A percentile compares a stretch with the other conserved stretches of the same genome.
Conservation (phyloP, 2,888 invertebrate genomes). For the Andrena marginata region DNA sequence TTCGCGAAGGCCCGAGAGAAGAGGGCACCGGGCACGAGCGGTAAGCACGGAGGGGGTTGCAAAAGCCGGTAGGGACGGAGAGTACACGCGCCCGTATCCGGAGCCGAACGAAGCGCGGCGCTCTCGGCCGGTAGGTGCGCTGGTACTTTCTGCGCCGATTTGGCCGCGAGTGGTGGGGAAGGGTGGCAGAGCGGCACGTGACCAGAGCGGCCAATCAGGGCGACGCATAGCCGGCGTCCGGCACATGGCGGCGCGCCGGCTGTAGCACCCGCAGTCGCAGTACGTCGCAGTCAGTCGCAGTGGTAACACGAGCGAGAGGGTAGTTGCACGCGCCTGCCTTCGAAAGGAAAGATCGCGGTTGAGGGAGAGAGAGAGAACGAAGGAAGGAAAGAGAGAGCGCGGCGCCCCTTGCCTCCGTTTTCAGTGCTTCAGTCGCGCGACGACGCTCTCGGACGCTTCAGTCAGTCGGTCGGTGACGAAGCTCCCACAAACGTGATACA, state of each 20-base stretch:
- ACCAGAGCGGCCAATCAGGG: slow-evolving; percentile 76
- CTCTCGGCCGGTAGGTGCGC: slow-evolving; percentile 77
- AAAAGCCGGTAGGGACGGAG: slow-evolving; percentile 63
- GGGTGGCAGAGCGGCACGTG: slow-evolving; percentile 78
- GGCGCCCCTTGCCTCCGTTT: slow-evolving; percentile 70
- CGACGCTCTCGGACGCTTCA: slow-evolving; percentile 72
- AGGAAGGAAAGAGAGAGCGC: slow-evolving; percentile 67
- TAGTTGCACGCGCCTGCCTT: slow-evolving; percentile 86
- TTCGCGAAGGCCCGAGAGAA: slow-evolving; percentile 68
- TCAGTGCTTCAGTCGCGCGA: slow-evolving; percentile 83
- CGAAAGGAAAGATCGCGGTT: slow-evolving; percentile 75
- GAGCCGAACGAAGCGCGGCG: slow-evolving; percentile 56
- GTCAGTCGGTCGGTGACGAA: slow-evolving; percentile 73
- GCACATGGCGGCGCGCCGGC: slow-evolving; percentile 82
- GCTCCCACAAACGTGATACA: slow-evolving; percentile 67
- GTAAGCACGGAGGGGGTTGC: slow-evolving; percentile 68
- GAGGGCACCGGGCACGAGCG: slow-evolving; percentile 44
- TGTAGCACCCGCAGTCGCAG: slow-evolving; percentile 79
- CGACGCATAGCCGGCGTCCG: slow-evolving; percentile 80
- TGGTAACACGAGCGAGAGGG: slow-evolving; percentile 82
- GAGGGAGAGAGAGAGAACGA: slow-evolving; percentile 57
- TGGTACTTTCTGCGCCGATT: slow-evolving; percentile 59
- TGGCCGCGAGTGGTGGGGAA: slow-evolving; percentile 56
- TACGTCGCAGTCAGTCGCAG: slow-evolving; percentile 82
- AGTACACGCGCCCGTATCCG: slow-evolving; percentile 61